Percentiles rank a stretch among this genome's conserved stretches.
Conservation (phyloP, 2,113 vertebrate species). For the Perca fluviatilis region DNA sequence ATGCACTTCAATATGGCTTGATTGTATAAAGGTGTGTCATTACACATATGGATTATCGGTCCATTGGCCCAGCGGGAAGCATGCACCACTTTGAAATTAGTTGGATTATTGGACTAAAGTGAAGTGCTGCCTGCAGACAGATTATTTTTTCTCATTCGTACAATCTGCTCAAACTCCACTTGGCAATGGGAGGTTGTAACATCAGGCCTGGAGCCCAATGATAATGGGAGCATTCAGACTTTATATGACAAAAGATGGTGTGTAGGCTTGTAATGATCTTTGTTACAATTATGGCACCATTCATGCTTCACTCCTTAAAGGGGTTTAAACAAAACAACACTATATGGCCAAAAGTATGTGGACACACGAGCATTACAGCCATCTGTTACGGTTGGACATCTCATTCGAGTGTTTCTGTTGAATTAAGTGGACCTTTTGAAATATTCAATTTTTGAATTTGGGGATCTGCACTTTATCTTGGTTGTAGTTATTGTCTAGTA, state of each 20-base stretch:
- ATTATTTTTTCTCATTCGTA: conserved; percentile 73
- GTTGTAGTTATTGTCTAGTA: not conserved
- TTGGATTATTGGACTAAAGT: conserved; percentile 69
- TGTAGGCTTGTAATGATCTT: conserved; percentile 65
- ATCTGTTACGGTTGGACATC: not conserved
- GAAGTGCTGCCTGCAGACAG: conserved; percentile 69
- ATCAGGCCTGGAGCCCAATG: conserved; percentile 75
- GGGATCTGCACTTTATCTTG: not conserved
- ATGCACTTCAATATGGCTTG: conserved; percentile 25
- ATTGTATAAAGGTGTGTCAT: conserved; percentile 59
- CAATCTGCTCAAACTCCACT: conserved; percentile 78
- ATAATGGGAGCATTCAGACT: conserved; percentile 76
- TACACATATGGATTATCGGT: conserved; percentile 69
- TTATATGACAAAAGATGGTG: conserved; percentile 74
- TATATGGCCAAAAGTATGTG: conserved; percentile 27
- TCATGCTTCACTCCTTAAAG: conserved; percentile 55
- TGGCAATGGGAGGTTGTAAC: conserved; percentile 77
- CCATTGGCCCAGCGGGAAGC: conserved; percentile 65
- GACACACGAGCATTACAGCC: not conserved
- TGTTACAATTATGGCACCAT: conserved; percentile 59
- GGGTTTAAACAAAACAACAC: conserved; percentile 43
- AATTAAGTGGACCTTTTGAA: not conserved
- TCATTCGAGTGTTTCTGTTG: not conserved
- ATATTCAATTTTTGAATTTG: not conserved
- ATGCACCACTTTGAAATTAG: conserved; percentile 68